Base-by-base conservation (phyloP, 2,888 invertebrate genomes). In the Flexamia atlantica region DNA sequence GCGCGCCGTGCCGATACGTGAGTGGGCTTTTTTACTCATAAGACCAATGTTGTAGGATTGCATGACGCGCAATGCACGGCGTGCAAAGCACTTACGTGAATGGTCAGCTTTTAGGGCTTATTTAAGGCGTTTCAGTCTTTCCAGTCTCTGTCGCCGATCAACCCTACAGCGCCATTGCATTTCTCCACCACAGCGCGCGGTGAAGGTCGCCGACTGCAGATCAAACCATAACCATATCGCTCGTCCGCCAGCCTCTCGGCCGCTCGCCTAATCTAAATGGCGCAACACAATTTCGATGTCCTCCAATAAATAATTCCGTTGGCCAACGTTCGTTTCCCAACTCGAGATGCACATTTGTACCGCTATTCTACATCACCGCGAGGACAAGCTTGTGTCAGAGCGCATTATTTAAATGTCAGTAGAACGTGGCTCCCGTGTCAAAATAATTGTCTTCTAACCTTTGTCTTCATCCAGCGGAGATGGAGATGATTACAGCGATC, bases 401-500 rank as follows among this genome's bases (percentile, higher is more conserved):
- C 70, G 40, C 70, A 40, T 70, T 70, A 70, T 70, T 70, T 70
- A 70, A 70, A 70, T 70, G 70, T 70, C 70, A 70, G 40, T 70
- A 70, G 70, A 40, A 36, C 70, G 7, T 14, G 40, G 20, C 40
- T 70, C 70, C 40, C 20, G 70, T 70, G 40, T 70, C 40, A 70
- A 36, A 68, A 70, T 70, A 70, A 70, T 70, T 36, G 70, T 36
- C n/a, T 40, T n/a, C 36, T 40, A 23, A 36, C 70, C 40, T 70
- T 70, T 40, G 36, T 70, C 70, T 23, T 68, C 68, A 32, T 32
- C 30, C 7, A 20, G 3, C 25, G 23, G 1, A 25, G 25, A n/a
- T 7, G 60, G 60, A 20, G 60, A 28, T 30, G 28, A 30, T 70
- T 70, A 70, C 23, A 40, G 70, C 40, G 70, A 40, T 70, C 36